phyloP scores from a whole-genome alignment of 2,888 invertebrate genomes.

The Teinopalpus imperialis region DNA sequence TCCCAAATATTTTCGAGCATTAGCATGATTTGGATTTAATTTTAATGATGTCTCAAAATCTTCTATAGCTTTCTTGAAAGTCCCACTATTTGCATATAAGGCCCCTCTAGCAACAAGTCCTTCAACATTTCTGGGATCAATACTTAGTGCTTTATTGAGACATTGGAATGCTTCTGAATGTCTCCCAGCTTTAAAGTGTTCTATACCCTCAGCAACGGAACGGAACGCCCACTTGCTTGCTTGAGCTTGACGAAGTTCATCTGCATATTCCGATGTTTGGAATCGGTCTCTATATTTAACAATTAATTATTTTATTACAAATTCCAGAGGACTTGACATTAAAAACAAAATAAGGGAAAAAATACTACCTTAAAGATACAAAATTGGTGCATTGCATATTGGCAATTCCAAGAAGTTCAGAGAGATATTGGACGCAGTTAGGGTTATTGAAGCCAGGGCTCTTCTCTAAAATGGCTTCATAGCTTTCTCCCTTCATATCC shows the following conservation, averaged over 20 bases:
- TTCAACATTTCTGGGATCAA: conserved; percentile 95
- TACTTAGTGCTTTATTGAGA: conserved; percentile 94
- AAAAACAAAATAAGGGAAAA: not conserved
- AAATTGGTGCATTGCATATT: conserved; percentile 87
- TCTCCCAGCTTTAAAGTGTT: conserved; percentile 95
- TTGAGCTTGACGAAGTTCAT: conserved; percentile 92
- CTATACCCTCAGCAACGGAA: conserved; percentile 96
- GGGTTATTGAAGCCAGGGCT: conserved; percentile 95
- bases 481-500: conserved; percentile 90
- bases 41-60: conserved; percentile 96
- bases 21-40: conserved; percentile 93
- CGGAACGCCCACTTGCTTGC: conserved; percentile 97
- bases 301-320: not conserved
- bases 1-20: conserved; percentile 96
- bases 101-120: conserved; percentile 96
- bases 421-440: conserved; percentile 91
- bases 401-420: conserved; percentile 87
- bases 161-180: conserved; percentile 97
- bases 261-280: conserved; percentile 90
- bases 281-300: conserved; percentile 86
- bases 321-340: not conserved
- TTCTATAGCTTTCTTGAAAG: conserved; percentile 95
- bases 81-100: conserved; percentile 95
- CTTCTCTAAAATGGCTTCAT: conserved; percentile 90
- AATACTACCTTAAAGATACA: conserved; percentile 84